A percentile compares a stretch with the other conserved stretches of the same genome.
Evolutionary conservation across 2,888 invertebrate species (phyloP).

Genomic region (Patella ulyssiponensis): DNA sequence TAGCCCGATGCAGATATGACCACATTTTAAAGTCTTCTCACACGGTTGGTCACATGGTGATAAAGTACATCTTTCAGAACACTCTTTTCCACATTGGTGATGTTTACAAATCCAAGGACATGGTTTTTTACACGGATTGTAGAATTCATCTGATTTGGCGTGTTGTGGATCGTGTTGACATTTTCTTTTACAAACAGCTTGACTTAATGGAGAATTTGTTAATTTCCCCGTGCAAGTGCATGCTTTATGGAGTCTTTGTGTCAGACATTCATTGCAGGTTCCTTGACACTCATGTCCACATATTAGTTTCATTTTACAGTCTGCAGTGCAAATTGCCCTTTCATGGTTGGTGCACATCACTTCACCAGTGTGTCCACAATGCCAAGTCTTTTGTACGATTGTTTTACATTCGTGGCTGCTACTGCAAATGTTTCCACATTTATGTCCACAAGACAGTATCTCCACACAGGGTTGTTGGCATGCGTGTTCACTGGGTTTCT

Average conservation of each 20-base stretch:
- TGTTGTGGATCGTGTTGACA: slow-evolving; percentile 50
- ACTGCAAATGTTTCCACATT: slow-evolving; percentile 35
- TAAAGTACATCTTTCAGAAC: slow-evolving; percentile 73
- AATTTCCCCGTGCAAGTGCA: slow-evolving; percentile 20
- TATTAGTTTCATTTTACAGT: slow-evolving; percentile 70
- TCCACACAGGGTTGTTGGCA: too few relatives aligned
- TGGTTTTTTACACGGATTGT: slow-evolving; percentile 65
- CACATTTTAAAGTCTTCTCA: slow-evolving; percentile 38
- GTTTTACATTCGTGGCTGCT: slow-evolving; percentile 28
- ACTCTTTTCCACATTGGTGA: slow-evolving; percentile 56
- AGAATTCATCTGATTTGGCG: slow-evolving; percentile 59
- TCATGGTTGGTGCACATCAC: slow-evolving; percentile 25
- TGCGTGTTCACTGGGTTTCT: too few relatives aligned
- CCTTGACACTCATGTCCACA: slow-evolving; percentile 75
- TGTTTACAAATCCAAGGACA: slow-evolving; percentile 71
- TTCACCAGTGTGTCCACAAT: slow-evolving; percentile 41
- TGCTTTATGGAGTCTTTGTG: slow-evolving; percentile 25
- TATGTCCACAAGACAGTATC: too few relatives aligned
- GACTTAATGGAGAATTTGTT: slow-evolving; percentile 23
- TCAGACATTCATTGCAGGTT: slow-evolving; percentile 71
- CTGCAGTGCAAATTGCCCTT: slow-evolving; percentile 48
- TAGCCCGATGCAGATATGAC: slow-evolving; percentile 76
- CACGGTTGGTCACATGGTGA: slow-evolving; percentile 50
- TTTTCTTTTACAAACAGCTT: slow-evolving; percentile 34
- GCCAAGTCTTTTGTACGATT: slow-evolving; percentile 37